A percentile compares a stretch with the other conserved stretches of the same genome.
Conservation (phyloP, 2,113 vertebrate genomes). For the Pica pica region DNA sequence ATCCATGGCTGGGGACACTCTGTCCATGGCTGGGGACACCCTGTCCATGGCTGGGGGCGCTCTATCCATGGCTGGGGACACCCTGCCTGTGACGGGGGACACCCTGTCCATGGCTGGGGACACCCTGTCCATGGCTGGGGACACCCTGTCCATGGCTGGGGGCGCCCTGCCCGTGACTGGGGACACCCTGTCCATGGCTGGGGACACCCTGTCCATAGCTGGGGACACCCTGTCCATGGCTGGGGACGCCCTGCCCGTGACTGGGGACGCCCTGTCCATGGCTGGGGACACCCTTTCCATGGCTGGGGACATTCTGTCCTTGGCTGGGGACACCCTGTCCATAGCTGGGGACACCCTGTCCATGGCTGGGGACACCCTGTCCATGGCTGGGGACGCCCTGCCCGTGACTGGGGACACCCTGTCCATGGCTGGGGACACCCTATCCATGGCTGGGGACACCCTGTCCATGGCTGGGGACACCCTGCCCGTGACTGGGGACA, state of each 20-base stretch:
- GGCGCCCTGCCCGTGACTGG: neutral
- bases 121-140: too few species aligned
- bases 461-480: neutral
- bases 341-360: neutral
- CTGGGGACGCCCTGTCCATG: too few species aligned
- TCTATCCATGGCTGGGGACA: too few species aligned
- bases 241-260: neutral
- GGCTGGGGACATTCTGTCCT: neutral
- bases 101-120: neutral
- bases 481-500: neutral
- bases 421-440: neutral
- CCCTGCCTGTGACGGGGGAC: accelerated
- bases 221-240: neutral
- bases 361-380: neutral
- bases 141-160: neutral
- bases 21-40: too few species aligned
- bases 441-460: too few species aligned
- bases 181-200: too few species aligned
- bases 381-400: neutral
- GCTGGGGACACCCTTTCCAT: neutral
- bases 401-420: neutral
- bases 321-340: neutral
- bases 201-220: accelerated
- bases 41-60: too few species aligned
- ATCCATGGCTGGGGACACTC: neutral